Percentiles rank a stretch among this genome's conserved stretches.
Conservation (phyloP, 2,888 invertebrate genomes). For the Agonopterix subpropinquella region DNA sequence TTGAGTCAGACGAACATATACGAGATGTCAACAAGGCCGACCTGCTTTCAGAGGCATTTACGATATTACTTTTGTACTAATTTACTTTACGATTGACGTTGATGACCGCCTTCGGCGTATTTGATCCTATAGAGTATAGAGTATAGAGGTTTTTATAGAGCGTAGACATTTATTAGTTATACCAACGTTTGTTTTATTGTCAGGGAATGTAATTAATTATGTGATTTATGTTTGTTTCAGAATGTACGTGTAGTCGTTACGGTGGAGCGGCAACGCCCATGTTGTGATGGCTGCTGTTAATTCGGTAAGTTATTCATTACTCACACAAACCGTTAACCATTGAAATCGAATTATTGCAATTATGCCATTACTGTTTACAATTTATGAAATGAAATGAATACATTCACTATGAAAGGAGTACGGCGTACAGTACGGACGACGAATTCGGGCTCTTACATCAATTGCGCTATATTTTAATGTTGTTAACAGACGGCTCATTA, state of each 20-base stretch:
- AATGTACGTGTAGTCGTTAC: constrained; percentile 43
- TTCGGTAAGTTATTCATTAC: constrained; percentile 68
- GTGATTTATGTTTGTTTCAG: constrained; percentile 48
- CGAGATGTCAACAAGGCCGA: constrained; percentile 60
- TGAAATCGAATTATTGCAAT: too few species aligned
- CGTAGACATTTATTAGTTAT: constrained; percentile 7
- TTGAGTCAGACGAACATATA: constrained; percentile 48
- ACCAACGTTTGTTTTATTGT: constrained; percentile 7
- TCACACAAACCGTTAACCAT: too few species aligned
- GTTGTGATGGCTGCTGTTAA: constrained; percentile 80
- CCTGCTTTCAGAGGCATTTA: constrained; percentile 43
- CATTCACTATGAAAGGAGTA: too few species aligned
- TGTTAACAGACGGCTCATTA: too few species aligned
- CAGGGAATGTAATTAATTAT: constrained; percentile 8
- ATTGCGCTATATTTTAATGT: too few species aligned
- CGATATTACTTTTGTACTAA: constrained; percentile 58
- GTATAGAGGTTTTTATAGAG: constrained; percentile 7
- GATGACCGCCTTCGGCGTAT: constrained; percentile 23
- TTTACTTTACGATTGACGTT: constrained; percentile 48
- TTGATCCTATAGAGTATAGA: constrained; percentile 17
- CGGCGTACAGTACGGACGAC: too few species aligned
- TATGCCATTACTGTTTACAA: too few species aligned
- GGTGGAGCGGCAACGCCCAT: constrained; percentile 39
- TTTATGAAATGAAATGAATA: too few species aligned
- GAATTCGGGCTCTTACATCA: too few species aligned